A percentile compares a stretch with the other conserved stretches of the same genome.
These are phyloP conservation scores for Dolichotis patagonum DNA, from an alignment of 2,113 vertebrate species.

Conservation along the genomic window DNA sequence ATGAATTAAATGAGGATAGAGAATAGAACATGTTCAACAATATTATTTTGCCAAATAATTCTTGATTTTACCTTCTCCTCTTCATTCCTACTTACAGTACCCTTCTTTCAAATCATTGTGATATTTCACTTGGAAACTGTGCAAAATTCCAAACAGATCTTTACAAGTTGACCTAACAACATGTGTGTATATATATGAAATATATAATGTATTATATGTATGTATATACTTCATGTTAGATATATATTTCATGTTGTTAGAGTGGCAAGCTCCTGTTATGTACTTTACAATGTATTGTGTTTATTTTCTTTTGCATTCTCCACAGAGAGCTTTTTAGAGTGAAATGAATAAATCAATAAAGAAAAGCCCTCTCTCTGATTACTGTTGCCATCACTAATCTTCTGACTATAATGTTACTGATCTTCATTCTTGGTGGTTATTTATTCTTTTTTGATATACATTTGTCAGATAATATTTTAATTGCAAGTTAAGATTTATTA, in stretches of 20 bases:
- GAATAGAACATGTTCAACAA: background rate
- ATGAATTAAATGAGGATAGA: background rate
- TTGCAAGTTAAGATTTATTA: background rate
- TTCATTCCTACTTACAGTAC: background rate
- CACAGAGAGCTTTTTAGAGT: background rate
- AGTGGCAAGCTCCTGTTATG: background rate
- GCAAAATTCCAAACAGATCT: background rate
- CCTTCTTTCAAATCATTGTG: background rate
- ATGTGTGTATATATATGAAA: background rate
- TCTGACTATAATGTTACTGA: background rate
- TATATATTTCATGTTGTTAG: background rate
- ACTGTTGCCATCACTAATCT: background rate
- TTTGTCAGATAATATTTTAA: constrained; percentile 29
- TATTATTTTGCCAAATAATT: background rate
- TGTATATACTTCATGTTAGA: background rate
- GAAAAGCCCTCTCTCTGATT: background rate
- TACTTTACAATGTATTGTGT: background rate
- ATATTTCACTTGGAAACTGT: background rate
- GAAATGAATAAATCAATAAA: background rate
- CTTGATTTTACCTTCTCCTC: background rate
- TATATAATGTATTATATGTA: background rate
- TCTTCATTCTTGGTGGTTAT: background rate
- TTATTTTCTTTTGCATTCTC: background rate
- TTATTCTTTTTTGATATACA: background rate
- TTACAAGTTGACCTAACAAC: background rate